phyloP scores from a whole-genome alignment of 2,113 vertebrate species.

The Actenoides lindsayi region DNA sequence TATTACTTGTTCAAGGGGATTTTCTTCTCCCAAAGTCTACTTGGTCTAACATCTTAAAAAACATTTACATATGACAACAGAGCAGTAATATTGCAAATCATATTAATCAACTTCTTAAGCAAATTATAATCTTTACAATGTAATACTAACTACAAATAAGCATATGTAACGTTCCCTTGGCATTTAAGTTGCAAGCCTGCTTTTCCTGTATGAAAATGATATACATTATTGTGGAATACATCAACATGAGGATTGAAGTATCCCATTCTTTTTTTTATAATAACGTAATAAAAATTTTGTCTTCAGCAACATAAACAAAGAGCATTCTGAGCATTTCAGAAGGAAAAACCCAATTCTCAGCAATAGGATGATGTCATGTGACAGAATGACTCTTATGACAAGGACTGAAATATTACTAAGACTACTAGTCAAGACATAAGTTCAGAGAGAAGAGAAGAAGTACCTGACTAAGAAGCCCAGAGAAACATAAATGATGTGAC shows the following conservation, averaged over 20 bases:
- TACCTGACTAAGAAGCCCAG: background rate
- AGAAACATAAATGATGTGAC: background rate
- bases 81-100: background rate
- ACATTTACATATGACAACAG: background rate
- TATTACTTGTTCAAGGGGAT: background rate
- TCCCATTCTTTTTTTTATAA: background rate
- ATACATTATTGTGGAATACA: background rate
- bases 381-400: background rate
- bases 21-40: background rate
- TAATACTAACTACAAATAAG: background rate
- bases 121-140: background rate
- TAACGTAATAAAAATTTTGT: background rate
- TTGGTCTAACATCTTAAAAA: background rate
- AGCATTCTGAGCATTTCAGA: background rate
- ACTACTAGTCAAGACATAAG: background rate
- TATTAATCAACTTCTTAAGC: background rate
- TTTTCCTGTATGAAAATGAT: background rate
- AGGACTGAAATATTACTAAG: background rate
- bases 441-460: background rate
- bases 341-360: background rate
- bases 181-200: background rate
- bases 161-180: background rate
- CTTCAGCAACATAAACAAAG: background rate
- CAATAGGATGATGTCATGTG: background rate
- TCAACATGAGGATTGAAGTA: background rate